phyloP scores from a whole-genome alignment of 2,113 vertebrate species.

The Canis aureus region DNA sequence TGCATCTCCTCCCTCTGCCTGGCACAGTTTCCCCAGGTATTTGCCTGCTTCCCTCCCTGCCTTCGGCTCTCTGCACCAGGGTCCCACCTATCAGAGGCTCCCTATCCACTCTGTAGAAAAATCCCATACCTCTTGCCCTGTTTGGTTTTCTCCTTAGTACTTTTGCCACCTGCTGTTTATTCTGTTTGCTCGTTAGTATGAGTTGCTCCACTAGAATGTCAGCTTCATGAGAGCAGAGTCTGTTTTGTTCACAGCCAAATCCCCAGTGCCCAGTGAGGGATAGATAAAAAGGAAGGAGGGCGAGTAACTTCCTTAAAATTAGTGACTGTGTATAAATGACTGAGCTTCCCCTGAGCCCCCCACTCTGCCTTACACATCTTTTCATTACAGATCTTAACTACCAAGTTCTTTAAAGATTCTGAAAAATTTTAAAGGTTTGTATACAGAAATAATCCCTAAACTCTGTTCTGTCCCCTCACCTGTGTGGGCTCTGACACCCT shows the following conservation, averaged over 20 bases:
- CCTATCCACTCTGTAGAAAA: neutral
- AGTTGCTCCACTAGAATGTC: neutral
- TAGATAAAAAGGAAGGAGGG: neutral
- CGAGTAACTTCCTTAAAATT: neutral
- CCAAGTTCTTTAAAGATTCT: neutral
- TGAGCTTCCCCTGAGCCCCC: neutral
- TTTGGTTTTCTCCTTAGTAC: neutral
- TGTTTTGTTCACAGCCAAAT: neutral
- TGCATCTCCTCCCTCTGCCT: neutral
- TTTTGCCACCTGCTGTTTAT: neutral
- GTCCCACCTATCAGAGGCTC: neutral
- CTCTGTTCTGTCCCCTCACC: neutral
- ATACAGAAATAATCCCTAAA: neutral
- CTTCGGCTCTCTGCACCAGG: neutral
- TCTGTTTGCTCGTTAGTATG: neutral
- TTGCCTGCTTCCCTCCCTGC: neutral
- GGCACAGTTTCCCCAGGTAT: neutral
- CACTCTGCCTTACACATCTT: neutral
- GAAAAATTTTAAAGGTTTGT: neutral
- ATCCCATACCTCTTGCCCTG: neutral
- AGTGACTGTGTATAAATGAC: neutral
- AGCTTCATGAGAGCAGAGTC: neutral
- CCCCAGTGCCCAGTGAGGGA: neutral
- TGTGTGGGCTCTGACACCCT: neutral
- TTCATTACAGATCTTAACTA: neutral